Conservation (phyloP, 2,113 vertebrate species). For the Rhinolophus sinicus region DNA sequence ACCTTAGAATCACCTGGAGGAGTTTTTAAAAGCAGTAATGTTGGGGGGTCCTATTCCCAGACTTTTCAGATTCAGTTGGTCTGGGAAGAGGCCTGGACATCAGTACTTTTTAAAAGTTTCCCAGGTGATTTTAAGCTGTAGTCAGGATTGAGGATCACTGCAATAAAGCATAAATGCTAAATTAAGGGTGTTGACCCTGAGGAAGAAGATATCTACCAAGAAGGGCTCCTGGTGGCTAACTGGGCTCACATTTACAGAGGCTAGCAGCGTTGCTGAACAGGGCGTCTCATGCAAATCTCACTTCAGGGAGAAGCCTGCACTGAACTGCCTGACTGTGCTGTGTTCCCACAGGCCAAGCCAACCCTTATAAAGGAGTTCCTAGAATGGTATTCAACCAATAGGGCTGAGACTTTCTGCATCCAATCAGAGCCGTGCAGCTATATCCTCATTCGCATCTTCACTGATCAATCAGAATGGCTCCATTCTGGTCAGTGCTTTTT, state of each 20-base stretch:
- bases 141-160: neutral
- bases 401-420: neutral
- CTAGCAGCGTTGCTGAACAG: neutral
- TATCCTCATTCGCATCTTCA: neutral
- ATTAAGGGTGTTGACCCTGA: neutral
- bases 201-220: neutral
- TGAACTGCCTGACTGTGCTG: neutral
- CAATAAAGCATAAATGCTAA: neutral
- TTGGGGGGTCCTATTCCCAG: neutral
- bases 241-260: neutral
- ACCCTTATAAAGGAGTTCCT: neutral
- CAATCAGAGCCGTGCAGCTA: neutral
- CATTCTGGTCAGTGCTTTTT: neutral
- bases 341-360: neutral
- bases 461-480: neutral
- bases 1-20: neutral
- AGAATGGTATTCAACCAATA: neutral
- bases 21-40: neutral
- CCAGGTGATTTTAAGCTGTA: neutral
- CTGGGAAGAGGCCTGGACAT: neutral
- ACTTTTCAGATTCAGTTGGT: constrained; percentile 12
- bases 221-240: neutral
- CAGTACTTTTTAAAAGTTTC: neutral
- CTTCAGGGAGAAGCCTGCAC: neutral
- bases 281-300: neutral